Evolutionary conservation across 2,888 invertebrate genomes (phyloP).

Genomic region (Latrodectus hesperus): DNA sequence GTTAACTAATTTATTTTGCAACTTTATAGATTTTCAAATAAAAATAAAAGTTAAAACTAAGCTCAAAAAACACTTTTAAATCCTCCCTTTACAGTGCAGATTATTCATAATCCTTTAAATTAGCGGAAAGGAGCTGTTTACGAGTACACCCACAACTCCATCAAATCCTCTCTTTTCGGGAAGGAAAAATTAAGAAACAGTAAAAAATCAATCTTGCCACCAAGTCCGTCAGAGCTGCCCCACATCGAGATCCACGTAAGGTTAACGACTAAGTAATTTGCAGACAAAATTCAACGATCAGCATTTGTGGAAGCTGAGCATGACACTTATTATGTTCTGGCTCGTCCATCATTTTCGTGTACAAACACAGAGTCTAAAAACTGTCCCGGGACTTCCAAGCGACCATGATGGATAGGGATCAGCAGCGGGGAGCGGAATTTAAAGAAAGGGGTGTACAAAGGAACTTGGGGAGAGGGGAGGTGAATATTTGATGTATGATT

Average conservation of each 20-base stretch:
- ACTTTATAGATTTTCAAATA: neutral
- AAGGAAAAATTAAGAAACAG: neutral
- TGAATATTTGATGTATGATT: too few species aligned
- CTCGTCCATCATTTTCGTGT: slow-evolving; percentile 43
- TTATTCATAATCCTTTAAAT: slow-evolving; percentile 1
- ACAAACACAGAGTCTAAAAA: slow-evolving; percentile 39
- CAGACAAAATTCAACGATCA: slow-evolving; percentile 12
- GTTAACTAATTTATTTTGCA: too few species aligned
- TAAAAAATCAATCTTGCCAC: neutral
- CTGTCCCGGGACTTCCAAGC: slow-evolving; percentile 15
- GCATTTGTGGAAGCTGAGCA: slow-evolving; percentile 24
- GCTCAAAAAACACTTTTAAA: neutral
- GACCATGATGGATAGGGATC: slow-evolving; percentile 40
- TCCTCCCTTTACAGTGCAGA: neutral
- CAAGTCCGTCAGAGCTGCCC: neutral
- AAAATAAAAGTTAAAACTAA: neutral
- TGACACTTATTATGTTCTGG: slow-evolving; percentile 28
- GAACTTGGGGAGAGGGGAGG: too few species aligned
- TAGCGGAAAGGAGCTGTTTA: neutral
- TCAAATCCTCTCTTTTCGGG: neutral
- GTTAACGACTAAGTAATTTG: slow-evolving; percentile 55
- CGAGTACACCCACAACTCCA: neutral
- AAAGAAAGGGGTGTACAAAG: too few species aligned
- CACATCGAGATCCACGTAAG: neutral
- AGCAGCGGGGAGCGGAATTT: slow-evolving; percentile 4